Conservation (phyloP, 1,140 invertebrate genomes). For the Procambarus virginalis region DNA sequence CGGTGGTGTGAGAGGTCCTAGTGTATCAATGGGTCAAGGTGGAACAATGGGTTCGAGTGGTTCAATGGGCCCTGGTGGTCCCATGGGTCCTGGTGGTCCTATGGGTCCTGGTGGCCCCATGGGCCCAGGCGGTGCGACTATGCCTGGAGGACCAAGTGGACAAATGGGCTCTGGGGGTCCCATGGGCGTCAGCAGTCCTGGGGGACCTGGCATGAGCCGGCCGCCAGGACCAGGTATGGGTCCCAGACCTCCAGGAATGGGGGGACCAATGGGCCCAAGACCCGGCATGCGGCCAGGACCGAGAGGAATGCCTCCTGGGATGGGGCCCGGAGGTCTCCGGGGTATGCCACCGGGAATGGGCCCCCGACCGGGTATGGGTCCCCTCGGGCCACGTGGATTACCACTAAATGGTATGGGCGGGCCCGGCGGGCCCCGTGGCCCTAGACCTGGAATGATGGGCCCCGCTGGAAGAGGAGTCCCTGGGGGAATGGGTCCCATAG, state of each 20-base stretch:
- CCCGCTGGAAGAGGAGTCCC: conserved; percentile 1
- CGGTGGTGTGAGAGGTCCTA: background rate
- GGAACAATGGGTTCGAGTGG: conserved; percentile 55
- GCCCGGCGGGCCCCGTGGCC: conserved; percentile 52
- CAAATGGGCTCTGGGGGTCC: conserved; percentile 9
- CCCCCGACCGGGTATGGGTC: conserved; percentile 55
- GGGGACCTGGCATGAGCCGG: conserved; percentile 42
- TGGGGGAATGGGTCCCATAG: too few species aligned
- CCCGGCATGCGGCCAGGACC: conserved; percentile 46
- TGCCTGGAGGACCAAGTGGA: conserved; percentile 32
- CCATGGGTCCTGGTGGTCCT: conserved; percentile 31
- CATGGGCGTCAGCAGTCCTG: conserved; percentile 6
- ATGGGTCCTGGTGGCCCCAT: conserved; percentile 50
- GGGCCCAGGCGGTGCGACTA: conserved; percentile 24
- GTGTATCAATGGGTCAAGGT: conserved; percentile 37
- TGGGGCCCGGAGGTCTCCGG: conserved; percentile 46
- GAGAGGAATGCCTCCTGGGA: conserved; percentile 58
- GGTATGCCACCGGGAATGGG: conserved; percentile 60
- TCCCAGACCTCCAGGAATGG: conserved; percentile 51
- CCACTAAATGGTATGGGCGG: conserved; percentile 59
- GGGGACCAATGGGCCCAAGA: conserved; percentile 49
- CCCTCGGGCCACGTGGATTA: conserved; percentile 60
- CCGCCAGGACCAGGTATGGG: conserved; percentile 48
- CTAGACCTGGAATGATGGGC: conserved; percentile 58
- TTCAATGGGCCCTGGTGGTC: conserved; percentile 29